Evolutionary conservation across 2,888 invertebrate genomes (phyloP).

Genomic region (Zelleria hepariella): DNA sequence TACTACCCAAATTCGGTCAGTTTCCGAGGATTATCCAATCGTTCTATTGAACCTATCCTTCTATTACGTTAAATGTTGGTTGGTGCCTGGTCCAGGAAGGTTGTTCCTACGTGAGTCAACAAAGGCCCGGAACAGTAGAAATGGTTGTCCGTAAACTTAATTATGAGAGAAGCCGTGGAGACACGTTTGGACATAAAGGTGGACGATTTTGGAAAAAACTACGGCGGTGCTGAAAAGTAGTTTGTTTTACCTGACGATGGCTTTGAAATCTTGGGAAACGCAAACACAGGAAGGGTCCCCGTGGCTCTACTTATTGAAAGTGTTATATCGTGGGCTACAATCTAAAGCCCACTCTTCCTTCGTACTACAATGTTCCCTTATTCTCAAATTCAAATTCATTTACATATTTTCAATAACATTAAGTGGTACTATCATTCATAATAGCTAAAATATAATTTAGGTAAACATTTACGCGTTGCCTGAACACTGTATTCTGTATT

Average conservation of each 20-base stretch:
- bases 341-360: background rate
- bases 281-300: background rate
- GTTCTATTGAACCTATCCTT: too few relatives aligned
- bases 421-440: too few relatives aligned
- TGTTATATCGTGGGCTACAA: background rate
- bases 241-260: background rate
- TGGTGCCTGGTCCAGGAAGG: slow-evolving; percentile 11
- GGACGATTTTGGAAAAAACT: slow-evolving; percentile 11
- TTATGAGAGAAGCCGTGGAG: slow-evolving; percentile 45
- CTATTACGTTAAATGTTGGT: background rate
- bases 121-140: slow-evolving; percentile 29
- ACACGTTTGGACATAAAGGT: slow-evolving; percentile 43
- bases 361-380: too few relatives aligned
- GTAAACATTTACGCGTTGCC: too few relatives aligned
- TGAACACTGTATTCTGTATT: too few relatives aligned
- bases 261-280: background rate
- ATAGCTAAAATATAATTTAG: too few relatives aligned
- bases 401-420: too few relatives aligned
- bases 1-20: too few relatives aligned
- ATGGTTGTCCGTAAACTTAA: slow-evolving; percentile 39
- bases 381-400: too few relatives aligned
- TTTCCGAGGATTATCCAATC: too few relatives aligned
- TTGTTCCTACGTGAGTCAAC: slow-evolving; percentile 22
- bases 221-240: background rate
- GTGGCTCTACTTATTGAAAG: background rate